phyloP scores from a whole-genome alignment of 2,888 invertebrate genomes.

The Onchidella celtica region DNA sequence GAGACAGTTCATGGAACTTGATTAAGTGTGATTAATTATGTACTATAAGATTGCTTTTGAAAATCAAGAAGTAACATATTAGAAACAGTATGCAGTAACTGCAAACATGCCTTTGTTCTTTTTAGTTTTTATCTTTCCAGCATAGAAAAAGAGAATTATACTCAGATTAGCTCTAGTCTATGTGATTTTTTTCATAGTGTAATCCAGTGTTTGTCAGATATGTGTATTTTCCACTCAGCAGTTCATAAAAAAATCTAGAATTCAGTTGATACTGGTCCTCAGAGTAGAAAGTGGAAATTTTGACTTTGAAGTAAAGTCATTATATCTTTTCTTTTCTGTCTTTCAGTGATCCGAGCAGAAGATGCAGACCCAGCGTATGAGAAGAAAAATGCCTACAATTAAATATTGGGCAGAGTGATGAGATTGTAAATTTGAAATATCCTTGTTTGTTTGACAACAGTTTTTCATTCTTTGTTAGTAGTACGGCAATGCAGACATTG shows the following conservation, averaged over 20 bases:
- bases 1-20: no score
- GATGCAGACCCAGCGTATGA: conserved; percentile 25
- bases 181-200: neutral
- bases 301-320: neutral
- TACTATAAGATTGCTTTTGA: neutral
- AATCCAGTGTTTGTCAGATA: neutral
- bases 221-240: no score
- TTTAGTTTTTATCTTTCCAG: neutral
- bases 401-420: no score
- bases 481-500: neutral
- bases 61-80: neutral
- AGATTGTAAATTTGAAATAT: no score
- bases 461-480: no score
- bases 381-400: conserved; percentile 33
- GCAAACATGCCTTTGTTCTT: neutral
- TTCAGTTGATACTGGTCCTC: no score
- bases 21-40: neutral
- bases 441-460: no score
- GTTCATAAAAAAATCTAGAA: no score
- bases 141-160: no score
- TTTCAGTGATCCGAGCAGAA: conserved; percentile 43
- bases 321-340: no score
- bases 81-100: neutral
- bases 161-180: no score
- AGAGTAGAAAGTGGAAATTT: neutral